Evolutionary conservation across 2,797 vertebrate genomes (phyloP), one percentile per base, ranked within the genome.

Genomic region (Denticeps clupeoides): DNA sequence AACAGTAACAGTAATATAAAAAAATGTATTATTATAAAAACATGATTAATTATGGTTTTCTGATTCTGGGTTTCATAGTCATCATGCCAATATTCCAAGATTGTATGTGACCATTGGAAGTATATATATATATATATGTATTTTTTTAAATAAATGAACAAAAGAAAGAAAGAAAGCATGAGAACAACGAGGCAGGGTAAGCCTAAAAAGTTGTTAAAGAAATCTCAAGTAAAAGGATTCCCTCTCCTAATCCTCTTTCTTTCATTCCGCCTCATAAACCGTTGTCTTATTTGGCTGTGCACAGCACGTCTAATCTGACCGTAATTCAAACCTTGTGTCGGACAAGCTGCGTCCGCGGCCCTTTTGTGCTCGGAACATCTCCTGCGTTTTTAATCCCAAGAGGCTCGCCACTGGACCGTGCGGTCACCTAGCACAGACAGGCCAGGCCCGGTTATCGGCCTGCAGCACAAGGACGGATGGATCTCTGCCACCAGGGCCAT

Each of bases 271-370:
- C 45, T 13, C 26, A 42, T 31, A 51, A 51, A 7, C 27, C 43
- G 19, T 46, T 45, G 16, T 49, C 31, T 41, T 59, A 59, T 73
- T 64, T 75, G 68, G 68, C 69, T 52, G 46, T 52, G 67, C 60
- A 51, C 63, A 75, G 71, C 78, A 80, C 74, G 69, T 79, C 73
- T 80, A 79, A 75, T 82, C 73, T 78, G 71, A 68, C 69, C 40
- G 53, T 70, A 78, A 75, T 72, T 76, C 69, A 42, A 55, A 67
- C 68, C 56, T 52, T 66, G 60, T 75, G 69, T 77, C 77, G 74
- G 69, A 76, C 72, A 66, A 69, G 54, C 49, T 47, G 38, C 35
- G 29, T 59, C 57, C 65, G 37, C 48, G 55, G 63, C 61, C 64
- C 57, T 49, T 44, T 48, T 46, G 24, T 45, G 11, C 47, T 67